Conservation (phyloP, 2,888 invertebrate genomes). For the Monochamus alternatus region DNA sequence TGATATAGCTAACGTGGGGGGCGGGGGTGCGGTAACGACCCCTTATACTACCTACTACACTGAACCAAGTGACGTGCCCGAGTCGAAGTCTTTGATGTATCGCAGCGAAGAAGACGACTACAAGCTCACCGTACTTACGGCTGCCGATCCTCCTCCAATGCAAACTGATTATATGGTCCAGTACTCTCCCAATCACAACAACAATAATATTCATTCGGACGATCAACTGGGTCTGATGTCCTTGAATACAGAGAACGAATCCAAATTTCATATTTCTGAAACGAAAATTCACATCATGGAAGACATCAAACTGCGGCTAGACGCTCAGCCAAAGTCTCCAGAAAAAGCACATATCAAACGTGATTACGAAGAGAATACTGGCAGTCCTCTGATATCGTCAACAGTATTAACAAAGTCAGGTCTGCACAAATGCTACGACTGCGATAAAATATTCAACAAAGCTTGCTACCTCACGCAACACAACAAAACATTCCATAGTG, state of each 20-base stretch:
- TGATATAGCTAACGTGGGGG: constrained; percentile 82
- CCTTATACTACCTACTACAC: constrained; percentile 62
- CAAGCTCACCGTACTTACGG: constrained; percentile 70
- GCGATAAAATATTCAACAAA: constrained; percentile 88
- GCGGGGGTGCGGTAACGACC: constrained; percentile 74
- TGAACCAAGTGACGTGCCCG: constrained; percentile 47
- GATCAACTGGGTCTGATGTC: constrained; percentile 44
- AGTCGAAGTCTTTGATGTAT: constrained; percentile 56
- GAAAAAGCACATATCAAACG: constrained; percentile 66
- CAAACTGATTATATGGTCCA: constrained; percentile 53
- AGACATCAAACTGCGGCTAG: constrained; percentile 57
- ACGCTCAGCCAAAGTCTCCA: constrained; percentile 61
- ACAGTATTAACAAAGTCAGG: constrained; percentile 57
- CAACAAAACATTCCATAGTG: constrained; percentile 91
- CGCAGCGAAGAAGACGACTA: constrained; percentile 58
- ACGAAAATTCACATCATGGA: constrained; percentile 68
- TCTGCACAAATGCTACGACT: constrained; percentile 83
- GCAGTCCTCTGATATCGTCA: constrained; percentile 65
- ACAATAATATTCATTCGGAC: constrained; percentile 45
- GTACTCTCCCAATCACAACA: constrained; percentile 40
- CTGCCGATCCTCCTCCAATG: constrained; percentile 62
- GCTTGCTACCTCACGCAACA: constrained; percentile 93
- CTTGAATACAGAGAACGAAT: constrained; percentile 45
- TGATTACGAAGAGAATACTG: constrained; percentile 64
- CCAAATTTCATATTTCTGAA: constrained; percentile 45